phyloP scores from a whole-genome alignment of 2,113 vertebrate species.

The Ibidorhyncha struthersii region DNA sequence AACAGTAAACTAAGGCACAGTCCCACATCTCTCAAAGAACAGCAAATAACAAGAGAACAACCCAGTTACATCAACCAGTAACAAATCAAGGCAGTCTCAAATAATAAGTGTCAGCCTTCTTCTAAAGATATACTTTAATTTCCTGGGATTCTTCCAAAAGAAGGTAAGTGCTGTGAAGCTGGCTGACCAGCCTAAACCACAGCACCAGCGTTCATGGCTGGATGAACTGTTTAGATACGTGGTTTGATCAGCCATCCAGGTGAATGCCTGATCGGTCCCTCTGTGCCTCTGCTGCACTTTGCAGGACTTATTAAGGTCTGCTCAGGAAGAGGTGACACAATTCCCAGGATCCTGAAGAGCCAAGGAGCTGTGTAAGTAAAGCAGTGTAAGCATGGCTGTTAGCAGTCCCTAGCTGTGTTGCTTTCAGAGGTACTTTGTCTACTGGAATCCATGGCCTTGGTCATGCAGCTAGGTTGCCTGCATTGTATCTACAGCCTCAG shows the following conservation, averaged over 20 bases:
- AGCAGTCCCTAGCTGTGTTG: background rate
- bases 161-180: background rate
- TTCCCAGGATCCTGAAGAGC: background rate
- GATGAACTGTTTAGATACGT: background rate
- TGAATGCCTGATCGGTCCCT: background rate
- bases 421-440: background rate
- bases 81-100: background rate
- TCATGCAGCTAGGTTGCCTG: background rate
- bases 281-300: background rate
- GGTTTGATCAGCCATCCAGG: background rate
- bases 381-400: background rate
- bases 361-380: background rate
- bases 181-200: too few species aligned
- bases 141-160: background rate
- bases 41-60: background rate
- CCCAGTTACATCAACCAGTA: background rate
- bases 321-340: background rate
- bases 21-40: background rate
- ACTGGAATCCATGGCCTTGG: background rate
- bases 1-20: background rate
- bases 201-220: fast-evolving
- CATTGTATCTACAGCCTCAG: background rate
- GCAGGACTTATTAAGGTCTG: background rate
- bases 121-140: background rate
- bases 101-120: background rate